phyloP scores from a whole-genome alignment of 2,113 vertebrate species.

The Pangasianodon gigas region DNA sequence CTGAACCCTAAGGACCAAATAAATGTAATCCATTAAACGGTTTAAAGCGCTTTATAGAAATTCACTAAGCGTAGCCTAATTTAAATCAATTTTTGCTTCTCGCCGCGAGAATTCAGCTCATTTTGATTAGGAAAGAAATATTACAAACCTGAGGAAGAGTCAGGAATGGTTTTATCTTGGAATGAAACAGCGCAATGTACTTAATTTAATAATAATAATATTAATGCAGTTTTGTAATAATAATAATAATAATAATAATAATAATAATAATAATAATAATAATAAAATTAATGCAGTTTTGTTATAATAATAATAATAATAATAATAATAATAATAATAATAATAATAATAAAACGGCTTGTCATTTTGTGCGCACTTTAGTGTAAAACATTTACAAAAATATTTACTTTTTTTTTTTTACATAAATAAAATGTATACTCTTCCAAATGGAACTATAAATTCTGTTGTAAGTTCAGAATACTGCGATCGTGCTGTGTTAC shows the following conservation, averaged over 20 bases:
- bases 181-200: background rate
- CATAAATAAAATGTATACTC: background rate
- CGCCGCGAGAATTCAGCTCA: background rate
- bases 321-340: slow-evolving; percentile 7
- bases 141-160: background rate
- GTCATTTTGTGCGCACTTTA: background rate
- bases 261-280: background rate
- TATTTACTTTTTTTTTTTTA: too few relatives aligned
- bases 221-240: too few relatives aligned
- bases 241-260: slow-evolving; percentile 29
- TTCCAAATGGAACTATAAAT: background rate
- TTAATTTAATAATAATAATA: slow-evolving; percentile 27
- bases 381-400: background rate
- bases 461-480: background rate
- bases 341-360: background rate
- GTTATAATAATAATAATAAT: slow-evolving; percentile 16
- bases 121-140: slow-evolving; percentile 1
- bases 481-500: background rate
- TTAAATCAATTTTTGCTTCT: slow-evolving; percentile 23
- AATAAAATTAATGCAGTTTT: background rate
- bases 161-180: background rate
- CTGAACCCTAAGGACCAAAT: slow-evolving; percentile 22
- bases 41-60: slow-evolving; percentile 29
- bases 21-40: slow-evolving; percentile 25
- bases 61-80: slow-evolving; percentile 11